These are phyloP conservation scores for Hylaea fasciaria DNA, from an alignment of 2,888 invertebrate genomes.

Conservation along the genomic window DNA sequence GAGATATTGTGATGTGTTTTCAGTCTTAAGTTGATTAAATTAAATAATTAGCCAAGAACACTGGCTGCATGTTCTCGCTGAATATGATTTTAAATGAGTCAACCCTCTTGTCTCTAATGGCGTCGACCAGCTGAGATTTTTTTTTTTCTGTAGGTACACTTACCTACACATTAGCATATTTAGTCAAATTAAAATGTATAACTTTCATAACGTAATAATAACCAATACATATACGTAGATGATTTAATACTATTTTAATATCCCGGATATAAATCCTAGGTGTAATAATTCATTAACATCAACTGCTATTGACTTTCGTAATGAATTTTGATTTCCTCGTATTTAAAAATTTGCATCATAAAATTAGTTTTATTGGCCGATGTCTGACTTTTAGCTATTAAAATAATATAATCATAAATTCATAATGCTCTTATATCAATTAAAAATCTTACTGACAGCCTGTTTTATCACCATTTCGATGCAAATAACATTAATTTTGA, in stretches of 20 bases:
- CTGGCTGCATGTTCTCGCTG: too few species aligned
- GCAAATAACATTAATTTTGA: slow-evolving; percentile 9
- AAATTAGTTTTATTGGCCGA: slow-evolving; percentile 6
- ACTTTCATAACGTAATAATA: too few species aligned
- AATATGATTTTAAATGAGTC: too few species aligned
- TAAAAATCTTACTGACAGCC: slow-evolving; percentile 4
- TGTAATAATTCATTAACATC: slow-evolving; percentile 6
- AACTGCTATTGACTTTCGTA: background rate
- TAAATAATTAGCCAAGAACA: too few species aligned
- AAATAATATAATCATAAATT: slow-evolving; percentile 2
- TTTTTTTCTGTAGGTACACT: too few species aligned
- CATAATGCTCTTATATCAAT: slow-evolving; percentile 8
- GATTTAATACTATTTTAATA: background rate
- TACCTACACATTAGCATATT: too few species aligned
- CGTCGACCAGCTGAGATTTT: too few species aligned
- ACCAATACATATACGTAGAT: too few species aligned
- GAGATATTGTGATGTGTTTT: too few species aligned
- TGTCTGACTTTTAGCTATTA: slow-evolving; percentile 9
- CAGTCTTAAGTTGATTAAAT: too few species aligned
- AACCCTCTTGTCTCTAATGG: too few species aligned
- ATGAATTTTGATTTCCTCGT: background rate
- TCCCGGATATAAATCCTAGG: slow-evolving; percentile 4
- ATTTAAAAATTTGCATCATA: slow-evolving; percentile 5
- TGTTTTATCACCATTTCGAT: slow-evolving; percentile 3
- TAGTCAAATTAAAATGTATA: too few species aligned